Base-by-base conservation (phyloP, 2,797 vertebrate genomes). In the Menidia menidia region DNA sequence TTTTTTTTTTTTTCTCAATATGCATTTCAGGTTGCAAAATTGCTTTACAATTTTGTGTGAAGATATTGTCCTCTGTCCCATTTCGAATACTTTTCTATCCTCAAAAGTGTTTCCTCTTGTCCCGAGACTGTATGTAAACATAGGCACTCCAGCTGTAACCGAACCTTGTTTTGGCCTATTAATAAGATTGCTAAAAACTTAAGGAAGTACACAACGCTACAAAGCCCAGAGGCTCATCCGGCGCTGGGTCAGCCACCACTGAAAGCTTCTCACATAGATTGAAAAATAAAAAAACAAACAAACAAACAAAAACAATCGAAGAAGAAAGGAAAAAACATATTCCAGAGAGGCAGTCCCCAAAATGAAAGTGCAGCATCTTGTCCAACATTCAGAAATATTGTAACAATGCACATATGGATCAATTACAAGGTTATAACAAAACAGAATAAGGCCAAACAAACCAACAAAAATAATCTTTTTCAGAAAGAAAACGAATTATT, bases 71-170 rank as follows among this genome's bases (percentile, higher is more conserved):
- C 25, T 25, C 2, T 25, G 25, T 25, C 25, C 25, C 25, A 25
- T 25, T 25, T 25, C 2, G 25, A 25, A 25, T 25, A 25, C 25
- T 25, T 25, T 25, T 25, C 25, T 25, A 25, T 25, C 25, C 25
- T 2, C 25, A 25, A 25, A 25, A 25, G 25, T 25, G 25, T 25
- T 25, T 25, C 25, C 25, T 25, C 25, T 25, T 39, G 68, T 19
- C 51, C 48, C 50, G 54, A 25, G 60, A 73, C 25, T 71, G 54
- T 16, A 50, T 85, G 86, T 83, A 87, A 88, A 88, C 86, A 78
- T 80, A 79, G 80, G 71, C 84, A 86, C 86, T 73, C 52, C 8
- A 25, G 65, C 53, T 79, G 68, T 63, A 53, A 73, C 60, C 54
- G 53, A 63, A 58, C 58, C 1, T 76, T 30, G 15, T 0, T 35